A percentile compares a stretch with the other conserved stretches of the same genome.
Conservation (phyloP, 2,888 invertebrate genomes). For the Melinaea marsaeus region DNA sequence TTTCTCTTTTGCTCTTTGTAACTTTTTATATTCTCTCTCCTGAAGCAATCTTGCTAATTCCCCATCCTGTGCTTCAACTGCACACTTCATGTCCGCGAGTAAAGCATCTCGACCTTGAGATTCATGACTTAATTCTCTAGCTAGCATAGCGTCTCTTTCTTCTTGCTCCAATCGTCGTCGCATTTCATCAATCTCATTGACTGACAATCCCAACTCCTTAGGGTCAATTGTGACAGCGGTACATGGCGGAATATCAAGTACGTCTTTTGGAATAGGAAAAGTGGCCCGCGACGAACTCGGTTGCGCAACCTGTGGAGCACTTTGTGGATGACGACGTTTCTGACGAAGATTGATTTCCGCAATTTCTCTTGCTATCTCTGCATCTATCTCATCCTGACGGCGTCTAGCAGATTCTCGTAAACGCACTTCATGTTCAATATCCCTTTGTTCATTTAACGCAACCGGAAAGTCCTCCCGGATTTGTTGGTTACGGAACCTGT, state of each 20-base stretch:
- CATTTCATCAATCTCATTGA: constrained; percentile 63
- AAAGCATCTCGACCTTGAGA: constrained; percentile 60
- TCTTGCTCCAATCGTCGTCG: constrained; percentile 64
- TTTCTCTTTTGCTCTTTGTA: constrained; percentile 70
- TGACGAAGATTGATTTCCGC: constrained; percentile 68
- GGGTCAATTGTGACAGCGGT: constrained; percentile 38
- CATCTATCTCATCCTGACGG: constrained; percentile 69
- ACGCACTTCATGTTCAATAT: constrained; percentile 62
- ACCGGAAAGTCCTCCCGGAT: constrained; percentile 73
- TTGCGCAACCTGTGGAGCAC: constrained; percentile 47
- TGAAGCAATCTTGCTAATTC: constrained; percentile 67
- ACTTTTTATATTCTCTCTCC: constrained; percentile 69
- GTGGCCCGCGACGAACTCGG: constrained; percentile 56
- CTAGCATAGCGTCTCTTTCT: constrained; percentile 64
- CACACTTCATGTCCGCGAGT: constrained; percentile 68
- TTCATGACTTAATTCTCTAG: constrained; percentile 61
- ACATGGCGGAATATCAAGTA: constrained; percentile 48
- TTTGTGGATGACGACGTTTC: constrained; percentile 57
- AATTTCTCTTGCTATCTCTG: constrained; percentile 69
- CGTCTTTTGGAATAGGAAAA: constrained; percentile 34
- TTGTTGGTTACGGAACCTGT: constrained; percentile 69
- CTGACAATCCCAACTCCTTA: constrained; percentile 64
- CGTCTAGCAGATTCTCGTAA: constrained; percentile 57
- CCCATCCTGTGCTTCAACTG: constrained; percentile 71
- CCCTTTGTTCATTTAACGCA: constrained; percentile 65